Conservation (phyloP, 1,140 invertebrate species). For the Harlomillsia oculata region DNA sequence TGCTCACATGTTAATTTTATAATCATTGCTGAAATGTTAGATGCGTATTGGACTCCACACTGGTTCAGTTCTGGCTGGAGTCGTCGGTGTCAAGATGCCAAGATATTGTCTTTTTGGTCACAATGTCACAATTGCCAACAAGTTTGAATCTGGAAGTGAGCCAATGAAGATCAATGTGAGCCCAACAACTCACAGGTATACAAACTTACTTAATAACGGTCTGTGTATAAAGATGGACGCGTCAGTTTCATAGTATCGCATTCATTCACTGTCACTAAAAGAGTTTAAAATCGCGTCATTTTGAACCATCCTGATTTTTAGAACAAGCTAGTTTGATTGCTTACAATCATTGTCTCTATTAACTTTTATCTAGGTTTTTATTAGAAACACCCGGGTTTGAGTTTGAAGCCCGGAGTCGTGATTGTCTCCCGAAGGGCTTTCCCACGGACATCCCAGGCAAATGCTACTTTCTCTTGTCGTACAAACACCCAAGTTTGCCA, state of each 20-base stretch:
- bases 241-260: background rate
- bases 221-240: too few species aligned
- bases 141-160: conserved; percentile 87
- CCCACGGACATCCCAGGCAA: conserved; percentile 64
- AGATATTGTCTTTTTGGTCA: conserved; percentile 84
- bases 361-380: conserved; percentile 54
- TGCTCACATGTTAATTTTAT: background rate
- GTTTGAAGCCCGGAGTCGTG: conserved; percentile 60
- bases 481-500: conserved; percentile 58
- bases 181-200: conserved; percentile 80
- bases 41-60: conserved; percentile 91
- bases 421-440: conserved; percentile 75
- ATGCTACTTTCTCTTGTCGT: conserved; percentile 75
- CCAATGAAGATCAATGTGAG: conserved; percentile 82
- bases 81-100: conserved; percentile 83
- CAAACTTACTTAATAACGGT: too few species aligned
- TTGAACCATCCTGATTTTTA: background rate
- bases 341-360: background rate
- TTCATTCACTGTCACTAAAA: background rate
- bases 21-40: conserved; percentile 45
- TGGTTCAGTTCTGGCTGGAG: conserved; percentile 74
- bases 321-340: background rate
- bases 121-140: conserved; percentile 87
- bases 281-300: background rate
- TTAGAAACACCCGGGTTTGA: conserved; percentile 61